A percentile compares a stretch with the other conserved stretches of the same genome.
Conservation (phyloP, 2,888 invertebrate species). For the Amphipyra berbera region DNA sequence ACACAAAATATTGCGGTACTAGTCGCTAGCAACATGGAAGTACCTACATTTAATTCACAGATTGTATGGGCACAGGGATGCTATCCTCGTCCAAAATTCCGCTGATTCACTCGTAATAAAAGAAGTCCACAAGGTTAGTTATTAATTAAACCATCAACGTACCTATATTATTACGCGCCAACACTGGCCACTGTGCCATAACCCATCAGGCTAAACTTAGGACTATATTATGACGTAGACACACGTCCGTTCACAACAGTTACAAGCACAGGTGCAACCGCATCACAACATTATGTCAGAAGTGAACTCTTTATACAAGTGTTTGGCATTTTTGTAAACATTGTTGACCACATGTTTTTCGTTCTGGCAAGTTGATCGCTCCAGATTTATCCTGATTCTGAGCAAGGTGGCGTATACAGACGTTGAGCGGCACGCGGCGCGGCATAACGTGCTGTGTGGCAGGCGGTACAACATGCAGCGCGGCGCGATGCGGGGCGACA, state of each 20-base stretch:
- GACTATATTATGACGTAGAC: constrained; percentile 18
- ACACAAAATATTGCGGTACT: too few relatives aligned
- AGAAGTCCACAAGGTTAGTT: neutral
- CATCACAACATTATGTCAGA: neutral
- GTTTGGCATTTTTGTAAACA: constrained; percentile 19
- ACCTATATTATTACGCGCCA: too few relatives aligned
- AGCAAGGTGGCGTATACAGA: neutral
- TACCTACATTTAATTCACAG: too few relatives aligned
- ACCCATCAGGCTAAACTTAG: constrained; percentile 16
- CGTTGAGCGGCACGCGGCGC: neutral
- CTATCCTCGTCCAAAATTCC: too few relatives aligned
- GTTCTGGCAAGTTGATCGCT: neutral
- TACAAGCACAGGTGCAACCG: constrained; percentile 7
- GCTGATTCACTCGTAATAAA: too few relatives aligned
- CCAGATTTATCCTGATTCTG: neutral
- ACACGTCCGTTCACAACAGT: constrained; percentile 1
- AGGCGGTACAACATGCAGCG: neutral
- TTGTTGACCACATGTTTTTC: constrained; percentile 13
- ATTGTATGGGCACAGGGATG: too few relatives aligned
- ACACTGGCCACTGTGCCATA: constrained; percentile 14
- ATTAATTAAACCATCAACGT: constrained; percentile 8
- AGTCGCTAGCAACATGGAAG: too few relatives aligned
- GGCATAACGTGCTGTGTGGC: neutral
- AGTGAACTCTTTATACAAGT: constrained; percentile 12
- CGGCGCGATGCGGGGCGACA: neutral